A percentile compares a stretch with the other conserved stretches of the same genome.
Conservation (phyloP, 2,888 invertebrate genomes). For the Rugalucina vietnamica region DNA sequence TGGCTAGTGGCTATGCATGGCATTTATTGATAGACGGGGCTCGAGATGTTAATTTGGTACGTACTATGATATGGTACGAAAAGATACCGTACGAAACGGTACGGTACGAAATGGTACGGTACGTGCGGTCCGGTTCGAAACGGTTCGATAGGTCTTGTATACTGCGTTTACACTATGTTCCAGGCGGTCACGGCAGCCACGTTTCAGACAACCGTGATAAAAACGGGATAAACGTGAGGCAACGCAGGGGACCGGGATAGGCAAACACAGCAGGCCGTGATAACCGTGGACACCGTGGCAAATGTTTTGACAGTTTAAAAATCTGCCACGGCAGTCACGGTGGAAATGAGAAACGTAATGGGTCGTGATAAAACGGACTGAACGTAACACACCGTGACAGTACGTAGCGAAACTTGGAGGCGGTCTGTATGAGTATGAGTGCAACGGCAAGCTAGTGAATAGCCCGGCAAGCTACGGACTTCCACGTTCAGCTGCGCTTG, state of each 20-base stretch:
- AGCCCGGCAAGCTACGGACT: background rate
- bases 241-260: conserved; percentile 26
- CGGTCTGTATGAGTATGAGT: background rate
- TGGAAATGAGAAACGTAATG: background rate
- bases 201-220: conserved; percentile 24
- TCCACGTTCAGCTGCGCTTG: too few relatives aligned
- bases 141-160: too few relatives aligned
- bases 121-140: too few relatives aligned
- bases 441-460: background rate
- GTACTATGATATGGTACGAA: too few relatives aligned
- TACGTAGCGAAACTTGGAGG: background rate
- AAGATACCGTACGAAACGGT: too few relatives aligned
- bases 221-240: conserved; percentile 14
- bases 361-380: background rate
- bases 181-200: background rate
- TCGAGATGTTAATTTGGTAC: too few relatives aligned
- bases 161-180: conserved; percentile 20
- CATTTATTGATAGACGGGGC: too few relatives aligned
- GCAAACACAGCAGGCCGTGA: conserved; percentile 2
- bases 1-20: too few relatives aligned
- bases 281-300: conserved; percentile 31
- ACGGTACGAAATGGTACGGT: too few relatives aligned
- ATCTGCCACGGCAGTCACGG: conserved; percentile 37
- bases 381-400: background rate
- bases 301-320: conserved; percentile 28